Base-by-base conservation (phyloP, 1,140 invertebrate species). In the Aleiodes sp. region DNA sequence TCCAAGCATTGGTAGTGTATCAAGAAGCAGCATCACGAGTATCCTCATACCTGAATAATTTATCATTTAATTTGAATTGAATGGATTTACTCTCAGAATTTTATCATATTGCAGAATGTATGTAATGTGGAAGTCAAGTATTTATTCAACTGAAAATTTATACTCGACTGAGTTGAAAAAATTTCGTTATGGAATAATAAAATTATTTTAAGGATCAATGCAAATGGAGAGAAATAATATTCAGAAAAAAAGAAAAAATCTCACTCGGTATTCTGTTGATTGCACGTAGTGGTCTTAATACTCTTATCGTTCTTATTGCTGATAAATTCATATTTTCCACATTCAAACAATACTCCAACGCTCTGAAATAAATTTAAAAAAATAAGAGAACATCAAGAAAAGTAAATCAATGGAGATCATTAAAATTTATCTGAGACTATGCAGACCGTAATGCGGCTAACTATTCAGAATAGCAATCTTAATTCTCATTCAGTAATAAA, bases 261-360 rank as follows among this genome's bases (percentile, higher is more conserved):
- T 97, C 90, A 98, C 98, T 99, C 83, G 98, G 98, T 91, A 99
- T 99, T 83, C 98, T 92, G 89, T 99, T 99, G 86, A 99, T 99
- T 60, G 98, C 98, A 73, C 98, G 87, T 65, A 99, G 87, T 26
- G 98, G 98, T 79, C 98, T 88, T 31, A 99, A 88, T 37, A 99
- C 98, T 81, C 98, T 90, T 76, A 99, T 98, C 57, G 98, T 99
- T 80, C 98, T 89, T 80, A 99, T 99, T 35, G 98, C 96, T 68
- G 98, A 98, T 80, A 99, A 88, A 88, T 99, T 99, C 82, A 99
- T 94, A 87, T 99, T 99, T 80, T 98, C 96, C 80, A 98, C 93
- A 80, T 98, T 94, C 75, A 99, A 87, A 78, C 94, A 94, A 85
- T 99, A 99, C 87, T 99, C 98, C 59, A 98, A 83, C 33, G 94